Percentiles rank a stretch among this genome's conserved stretches.
These are phyloP conservation scores for Cynoglossus semilaevis DNA, from an alignment of 2,113 vertebrate genomes.

Conservation along the genomic window DNA sequence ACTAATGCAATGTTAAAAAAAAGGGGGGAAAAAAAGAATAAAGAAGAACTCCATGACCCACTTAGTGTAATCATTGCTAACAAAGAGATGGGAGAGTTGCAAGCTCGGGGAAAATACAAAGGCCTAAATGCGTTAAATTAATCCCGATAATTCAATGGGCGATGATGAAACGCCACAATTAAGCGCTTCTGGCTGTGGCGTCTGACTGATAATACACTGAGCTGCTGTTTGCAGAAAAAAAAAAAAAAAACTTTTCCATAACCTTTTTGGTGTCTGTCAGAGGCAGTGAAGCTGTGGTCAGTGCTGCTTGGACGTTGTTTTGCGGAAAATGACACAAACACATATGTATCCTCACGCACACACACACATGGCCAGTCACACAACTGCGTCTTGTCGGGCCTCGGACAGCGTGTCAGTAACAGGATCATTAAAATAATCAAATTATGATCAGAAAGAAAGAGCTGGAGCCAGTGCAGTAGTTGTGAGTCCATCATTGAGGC, in stretches of 20 bases:
- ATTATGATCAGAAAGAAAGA: conserved; percentile 77
- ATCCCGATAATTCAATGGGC: conserved; percentile 76
- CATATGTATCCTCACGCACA: conserved; percentile 12
- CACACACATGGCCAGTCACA: conserved; percentile 40
- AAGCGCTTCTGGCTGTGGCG: conserved; percentile 62
- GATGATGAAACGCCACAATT: conserved; percentile 74
- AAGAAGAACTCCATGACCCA: conserved; percentile 67
- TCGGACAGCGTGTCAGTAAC: conserved; percentile 65
- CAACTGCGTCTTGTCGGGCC: conserved; percentile 52
- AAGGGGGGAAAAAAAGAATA: conserved; percentile 44
- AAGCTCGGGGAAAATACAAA: conserved; percentile 69
- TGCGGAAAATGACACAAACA: conserved; percentile 34
- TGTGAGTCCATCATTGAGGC: conserved; percentile 66
- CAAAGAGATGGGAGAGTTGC: conserved; percentile 68
- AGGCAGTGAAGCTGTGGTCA: conserved; percentile 23
- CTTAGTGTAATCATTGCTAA: conserved; percentile 75
- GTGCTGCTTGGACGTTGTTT: conserved; percentile 34
- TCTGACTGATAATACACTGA: conserved; percentile 68
- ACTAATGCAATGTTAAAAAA: conserved; percentile 41
- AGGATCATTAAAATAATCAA: conserved; percentile 84
- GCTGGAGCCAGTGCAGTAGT: conserved; percentile 70
- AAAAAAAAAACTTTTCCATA: conserved; percentile 54
- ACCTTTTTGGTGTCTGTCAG: conserved; percentile 48
- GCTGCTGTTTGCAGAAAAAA: conserved; percentile 38
- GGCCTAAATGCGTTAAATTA: conserved; percentile 77